These are phyloP conservation scores for Rhabditophanes sp. DNA, from an alignment of 2,888 invertebrate genomes.

Conservation along the genomic window DNA sequence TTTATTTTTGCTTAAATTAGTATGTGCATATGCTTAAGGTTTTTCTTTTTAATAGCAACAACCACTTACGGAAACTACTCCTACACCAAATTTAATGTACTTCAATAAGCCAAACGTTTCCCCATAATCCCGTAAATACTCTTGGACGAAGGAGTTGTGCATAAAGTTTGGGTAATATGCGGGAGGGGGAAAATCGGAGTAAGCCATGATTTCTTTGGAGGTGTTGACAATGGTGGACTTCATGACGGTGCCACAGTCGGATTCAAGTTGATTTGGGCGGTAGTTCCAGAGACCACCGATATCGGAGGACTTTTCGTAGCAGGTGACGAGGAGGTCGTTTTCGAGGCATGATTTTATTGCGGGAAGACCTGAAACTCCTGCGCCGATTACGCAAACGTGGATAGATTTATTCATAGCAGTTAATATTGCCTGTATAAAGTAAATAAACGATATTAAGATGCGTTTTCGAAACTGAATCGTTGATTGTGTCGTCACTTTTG, in stretches of 20 bases:
- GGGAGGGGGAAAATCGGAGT: slow-evolving; percentile 42
- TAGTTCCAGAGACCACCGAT: slow-evolving; percentile 43
- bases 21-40: no score
- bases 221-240: slow-evolving; percentile 46
- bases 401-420: no score
- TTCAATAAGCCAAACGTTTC: slow-evolving; percentile 22
- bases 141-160: slow-evolving; percentile 27
- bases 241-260: slow-evolving; percentile 42
- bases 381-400: slow-evolving; percentile 37
- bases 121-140: slow-evolving; percentile 36
- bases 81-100: slow-evolving; percentile 35
- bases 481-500: no score
- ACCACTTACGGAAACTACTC: no score
- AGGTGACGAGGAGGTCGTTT: slow-evolving; percentile 32
- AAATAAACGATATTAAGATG: no score
- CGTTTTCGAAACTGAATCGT: no score
- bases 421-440: no score
- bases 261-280: slow-evolving; percentile 16
- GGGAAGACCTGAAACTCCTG: slow-evolving; percentile 38
- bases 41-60: no score
- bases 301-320: slow-evolving; percentile 31
- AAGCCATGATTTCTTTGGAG: slow-evolving; percentile 46
- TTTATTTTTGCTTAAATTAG: no score
- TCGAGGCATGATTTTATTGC: slow-evolving; percentile 37
- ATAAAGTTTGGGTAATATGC: slow-evolving; percentile 23